Evolutionary conservation across 1,140 invertebrate species (phyloP), one percentile per base, ranked within the genome.

Genomic region (Panulirus ornatus): DNA sequence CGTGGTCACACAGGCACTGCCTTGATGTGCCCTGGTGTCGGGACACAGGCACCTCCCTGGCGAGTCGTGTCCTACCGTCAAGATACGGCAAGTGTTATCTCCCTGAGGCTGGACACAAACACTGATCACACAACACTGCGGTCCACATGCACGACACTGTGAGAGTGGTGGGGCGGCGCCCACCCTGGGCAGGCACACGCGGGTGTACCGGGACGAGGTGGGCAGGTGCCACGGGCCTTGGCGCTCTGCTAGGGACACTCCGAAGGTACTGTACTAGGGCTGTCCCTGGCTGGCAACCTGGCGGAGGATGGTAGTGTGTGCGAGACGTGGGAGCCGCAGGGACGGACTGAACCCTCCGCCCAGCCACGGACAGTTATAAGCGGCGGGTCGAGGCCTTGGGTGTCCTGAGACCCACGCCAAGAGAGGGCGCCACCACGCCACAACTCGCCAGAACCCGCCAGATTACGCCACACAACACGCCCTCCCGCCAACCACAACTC

Each of bases 281-380:
- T 76, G 73, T 76, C 73, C 73, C 73, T 76, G 73, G 44, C 73
- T 76, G 73, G 73, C 16, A n/a, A 27, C 36, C 73, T 42, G 34
- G 73, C 36, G 73, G 73, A 40, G 38, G 38, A 14, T 6, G 34
- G 73, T 34, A 76, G 73, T 38, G 73, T 75, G 71, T 76, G 73
- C 73, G 34, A 38, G 73, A 76, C 73, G 73, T 76, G 36, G 73
- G 73, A 38, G 73, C 73, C 73, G 36, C 42, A 42, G 73, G 44
- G 73, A 76, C 73, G 73, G 73, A 76, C 73, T 76, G 73, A 76
- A 42, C 44, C 73, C 73, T 76, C 73, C 73, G 73, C 73, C 73
- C 73, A 8, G 73, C 36, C 73, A 76, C 73, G 73, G 73, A 76
- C 73, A 76, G 73, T 76, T 76, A 76, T 76, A 76, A 76, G 73